Percentiles rank a stretch among this genome's conserved stretches.
phyloP scores from a whole-genome alignment of 2,888 invertebrate genomes.

The Helleia helle region DNA sequence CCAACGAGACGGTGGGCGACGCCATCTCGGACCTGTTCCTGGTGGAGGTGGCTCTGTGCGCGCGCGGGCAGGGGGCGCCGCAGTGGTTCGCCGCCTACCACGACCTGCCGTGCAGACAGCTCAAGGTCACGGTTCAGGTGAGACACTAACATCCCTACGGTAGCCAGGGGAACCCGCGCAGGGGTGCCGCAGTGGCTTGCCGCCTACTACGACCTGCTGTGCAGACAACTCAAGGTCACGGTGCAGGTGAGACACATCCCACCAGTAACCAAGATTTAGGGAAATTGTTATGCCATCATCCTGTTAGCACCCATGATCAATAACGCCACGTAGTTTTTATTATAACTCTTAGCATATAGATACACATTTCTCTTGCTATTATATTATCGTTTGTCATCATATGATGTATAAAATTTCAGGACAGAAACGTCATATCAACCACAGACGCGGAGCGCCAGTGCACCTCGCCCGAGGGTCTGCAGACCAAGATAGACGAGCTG shows the following conservation, averaged over 20 bases:
- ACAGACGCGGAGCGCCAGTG: constrained; percentile 90
- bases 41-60: constrained; percentile 91
- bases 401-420: no score
- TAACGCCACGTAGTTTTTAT: no score
- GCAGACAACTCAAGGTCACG: constrained; percentile 88
- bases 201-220: constrained; percentile 90
- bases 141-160: no score
- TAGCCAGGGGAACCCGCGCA: no score
- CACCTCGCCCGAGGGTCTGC: constrained; percentile 87
- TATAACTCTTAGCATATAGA: no score
- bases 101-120: constrained; percentile 90
- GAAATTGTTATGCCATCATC: no score
- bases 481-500: constrained; percentile 82
- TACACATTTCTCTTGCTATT: no score
- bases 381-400: no score
- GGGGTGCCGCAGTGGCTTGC: constrained; percentile 87
- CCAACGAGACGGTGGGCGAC: constrained; percentile 97
- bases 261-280: no score
- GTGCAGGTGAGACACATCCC: constrained; percentile 78
- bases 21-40: constrained; percentile 96
- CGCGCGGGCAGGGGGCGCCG: constrained; percentile 83
- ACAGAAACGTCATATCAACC: constrained; percentile 89
- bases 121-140: constrained; percentile 89
- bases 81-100: constrained; percentile 88
- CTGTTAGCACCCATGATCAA: no score